Percentiles rank a stretch among this genome's conserved stretches.
Conservation (phyloP, 2,797 vertebrate genomes). For the Catostomus latipinnis region DNA sequence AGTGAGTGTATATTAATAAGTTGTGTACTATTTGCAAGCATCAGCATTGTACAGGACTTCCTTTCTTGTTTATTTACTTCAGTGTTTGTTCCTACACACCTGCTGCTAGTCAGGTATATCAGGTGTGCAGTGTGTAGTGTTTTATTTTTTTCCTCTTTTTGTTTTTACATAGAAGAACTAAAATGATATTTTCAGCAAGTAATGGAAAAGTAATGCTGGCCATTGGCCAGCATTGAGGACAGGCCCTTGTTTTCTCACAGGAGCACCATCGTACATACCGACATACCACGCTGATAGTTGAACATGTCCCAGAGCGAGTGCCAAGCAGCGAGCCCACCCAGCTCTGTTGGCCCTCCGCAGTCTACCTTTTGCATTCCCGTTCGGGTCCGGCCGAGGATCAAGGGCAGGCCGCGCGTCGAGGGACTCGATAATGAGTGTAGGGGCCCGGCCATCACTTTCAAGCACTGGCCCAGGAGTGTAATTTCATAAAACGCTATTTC, state of each 20-base stretch:
- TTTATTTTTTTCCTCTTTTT: too few species aligned
- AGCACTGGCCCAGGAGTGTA: conserved; percentile 76
- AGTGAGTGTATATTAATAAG: too few species aligned
- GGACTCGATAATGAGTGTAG: conserved; percentile 76
- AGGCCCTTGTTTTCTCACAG: conserved; percentile 57
- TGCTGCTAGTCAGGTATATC: too few species aligned
- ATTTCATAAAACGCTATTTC: conserved; percentile 81
- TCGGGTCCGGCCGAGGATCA: conserved; percentile 73
- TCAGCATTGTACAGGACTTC: too few species aligned
- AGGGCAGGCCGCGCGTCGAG: conserved; percentile 73
- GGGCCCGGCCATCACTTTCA: conserved; percentile 76
- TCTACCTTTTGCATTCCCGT: conserved; percentile 76
- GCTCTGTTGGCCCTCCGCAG: conserved; percentile 65
- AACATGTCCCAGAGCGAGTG: conserved; percentile 70
- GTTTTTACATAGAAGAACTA: too few species aligned
- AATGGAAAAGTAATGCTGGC: conserved; percentile 53
- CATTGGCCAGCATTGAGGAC: conserved; percentile 24
- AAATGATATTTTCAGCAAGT: too few species aligned
- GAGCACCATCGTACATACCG: conserved; percentile 71
- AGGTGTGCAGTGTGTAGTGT: too few species aligned
- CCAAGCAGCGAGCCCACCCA: conserved; percentile 79
- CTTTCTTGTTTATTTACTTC: too few species aligned
- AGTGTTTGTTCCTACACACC: too few species aligned
- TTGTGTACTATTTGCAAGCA: too few species aligned
- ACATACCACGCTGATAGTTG: conserved; percentile 79